A percentile compares a stretch with the other conserved stretches of the same genome.
phyloP scores from a whole-genome alignment of 2,888 invertebrate genomes.

The Monoplex corrugatus region DNA sequence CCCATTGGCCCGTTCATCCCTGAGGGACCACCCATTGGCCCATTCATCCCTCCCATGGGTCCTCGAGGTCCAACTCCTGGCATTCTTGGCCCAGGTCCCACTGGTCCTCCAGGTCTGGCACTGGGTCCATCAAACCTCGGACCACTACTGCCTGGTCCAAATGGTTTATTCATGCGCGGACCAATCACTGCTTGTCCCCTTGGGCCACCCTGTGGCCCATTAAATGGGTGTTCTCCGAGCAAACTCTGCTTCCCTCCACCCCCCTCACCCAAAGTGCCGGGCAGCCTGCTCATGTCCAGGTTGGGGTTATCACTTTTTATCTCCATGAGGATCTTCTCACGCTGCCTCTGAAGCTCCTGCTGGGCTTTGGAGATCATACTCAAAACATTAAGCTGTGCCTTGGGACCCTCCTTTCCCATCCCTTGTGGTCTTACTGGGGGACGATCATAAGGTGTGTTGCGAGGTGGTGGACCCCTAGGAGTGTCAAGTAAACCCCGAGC shows the following conservation, averaged over 20 bases:
- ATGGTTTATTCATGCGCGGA: too few species aligned
- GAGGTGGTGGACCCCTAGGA: constrained; percentile 25
- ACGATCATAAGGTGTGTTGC: constrained; percentile 36
- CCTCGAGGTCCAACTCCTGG: background rate
- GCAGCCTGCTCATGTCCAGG: background rate
- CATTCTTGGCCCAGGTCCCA: background rate
- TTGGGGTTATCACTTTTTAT: constrained; percentile 1
- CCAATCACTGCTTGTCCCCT: too few species aligned
- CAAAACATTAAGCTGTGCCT: background rate
- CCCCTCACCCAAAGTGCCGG: constrained; percentile 12
- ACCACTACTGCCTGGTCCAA: too few species aligned
- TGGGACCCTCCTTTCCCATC: background rate
- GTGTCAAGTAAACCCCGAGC: constrained; percentile 34
- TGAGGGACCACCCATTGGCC: background rate
- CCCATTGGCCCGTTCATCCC: background rate
- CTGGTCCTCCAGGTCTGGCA: too few species aligned
- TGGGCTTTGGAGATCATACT: constrained; percentile 30
- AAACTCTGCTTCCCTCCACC: background rate
- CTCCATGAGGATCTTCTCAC: background rate
- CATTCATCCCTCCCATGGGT: background rate
- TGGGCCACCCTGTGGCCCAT: constrained; percentile 24
- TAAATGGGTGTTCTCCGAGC: constrained; percentile 9
- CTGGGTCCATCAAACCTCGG: too few species aligned
- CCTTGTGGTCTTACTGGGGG: background rate
- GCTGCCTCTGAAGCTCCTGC: constrained; percentile 30